Evolutionary conservation across 2,113 vertebrate genomes (phyloP), one percentile per base, ranked within the genome.

Genomic region (Malurus cyaneus): DNA sequence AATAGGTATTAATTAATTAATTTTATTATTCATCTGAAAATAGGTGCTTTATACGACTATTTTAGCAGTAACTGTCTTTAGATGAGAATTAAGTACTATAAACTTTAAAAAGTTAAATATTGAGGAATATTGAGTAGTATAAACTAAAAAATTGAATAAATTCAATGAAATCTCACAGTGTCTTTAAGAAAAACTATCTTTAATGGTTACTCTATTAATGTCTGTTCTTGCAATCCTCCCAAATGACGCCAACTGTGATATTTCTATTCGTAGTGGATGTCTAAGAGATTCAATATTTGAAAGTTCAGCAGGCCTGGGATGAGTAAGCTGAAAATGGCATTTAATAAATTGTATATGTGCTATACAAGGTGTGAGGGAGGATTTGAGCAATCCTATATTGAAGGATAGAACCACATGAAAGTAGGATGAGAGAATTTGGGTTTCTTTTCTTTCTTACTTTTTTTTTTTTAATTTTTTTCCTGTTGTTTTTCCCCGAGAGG

Each of bases 321-420:
- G 32, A 94, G 17, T 29, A 74, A 57, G 34, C 71, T 61, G 39
- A 69, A 54, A 59, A 65, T 14, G 39, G 18, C 34, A 12, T 4
- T 6, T 1, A 36, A 44, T 14, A 39, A 53, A 36, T 56, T 66
- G 39, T 32, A 9, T 17, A 19, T 83, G 71, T 64, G 80, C 60
- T 88, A 8, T 8, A 57, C 7, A 0, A 89, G 42, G 76, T 70
- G 73, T 73, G 57, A 79, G 67, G 82, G 47, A 92, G 83, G 70
- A 60, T 89, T 65, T 66, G 53, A 84, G 15, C 46, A 80, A 88
- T 56, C 71, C 47, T 28, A 2, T 53, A 17, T 2, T 6, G 29
- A 90, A 95, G 92, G 93, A 93, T 36, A 93, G 89, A 96, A 96
- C 88, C 94, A 96, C 92, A 92, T 0, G 94, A 97, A 97, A 96